These are phyloP conservation scores for Ciconia stormi DNA, from an alignment of 2,113 vertebrate genomes.

Conservation along the genomic window DNA sequence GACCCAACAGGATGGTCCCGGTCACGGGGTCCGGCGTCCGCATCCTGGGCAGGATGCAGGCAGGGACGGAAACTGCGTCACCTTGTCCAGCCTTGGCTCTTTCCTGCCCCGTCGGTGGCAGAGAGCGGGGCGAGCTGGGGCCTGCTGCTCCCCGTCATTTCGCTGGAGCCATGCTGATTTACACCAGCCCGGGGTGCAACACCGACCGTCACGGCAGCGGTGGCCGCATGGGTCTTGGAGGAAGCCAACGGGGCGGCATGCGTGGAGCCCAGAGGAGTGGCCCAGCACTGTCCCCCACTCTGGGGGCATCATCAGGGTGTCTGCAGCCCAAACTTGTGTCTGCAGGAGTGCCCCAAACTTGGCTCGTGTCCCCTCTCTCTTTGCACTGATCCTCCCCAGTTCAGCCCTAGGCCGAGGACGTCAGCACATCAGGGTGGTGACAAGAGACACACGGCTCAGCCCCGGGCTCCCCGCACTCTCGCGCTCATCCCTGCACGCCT, in stretches of 20 bases:
- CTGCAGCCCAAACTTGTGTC: too few relatives aligned
- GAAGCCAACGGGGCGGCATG: accelerated
- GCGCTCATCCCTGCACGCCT: not conserved
- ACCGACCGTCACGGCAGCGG: accelerated
- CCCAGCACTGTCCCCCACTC: accelerated
- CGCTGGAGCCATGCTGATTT: accelerated
- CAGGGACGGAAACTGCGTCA: not conserved
- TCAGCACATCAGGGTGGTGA: not conserved
- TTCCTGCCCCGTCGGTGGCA: not conserved
- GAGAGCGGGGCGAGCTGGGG: accelerated
- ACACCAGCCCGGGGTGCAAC: not conserved
- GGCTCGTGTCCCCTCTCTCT: not conserved
- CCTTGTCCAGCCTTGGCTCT: not conserved
- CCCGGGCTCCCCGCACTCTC: accelerated
- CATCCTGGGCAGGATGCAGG: not conserved
- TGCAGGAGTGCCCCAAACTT: accelerated
- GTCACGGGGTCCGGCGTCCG: not conserved
- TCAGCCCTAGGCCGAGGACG: not conserved
- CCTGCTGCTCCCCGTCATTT: accelerated
- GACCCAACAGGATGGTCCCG: not conserved
- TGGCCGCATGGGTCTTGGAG: accelerated
- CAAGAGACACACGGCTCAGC: not conserved
- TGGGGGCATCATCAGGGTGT: not conserved
- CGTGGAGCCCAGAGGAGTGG: not conserved
- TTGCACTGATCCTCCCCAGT: not conserved